Evolutionary conservation across 2,888 invertebrate genomes (phyloP).

Genomic region (Amiota mariae): DNA sequence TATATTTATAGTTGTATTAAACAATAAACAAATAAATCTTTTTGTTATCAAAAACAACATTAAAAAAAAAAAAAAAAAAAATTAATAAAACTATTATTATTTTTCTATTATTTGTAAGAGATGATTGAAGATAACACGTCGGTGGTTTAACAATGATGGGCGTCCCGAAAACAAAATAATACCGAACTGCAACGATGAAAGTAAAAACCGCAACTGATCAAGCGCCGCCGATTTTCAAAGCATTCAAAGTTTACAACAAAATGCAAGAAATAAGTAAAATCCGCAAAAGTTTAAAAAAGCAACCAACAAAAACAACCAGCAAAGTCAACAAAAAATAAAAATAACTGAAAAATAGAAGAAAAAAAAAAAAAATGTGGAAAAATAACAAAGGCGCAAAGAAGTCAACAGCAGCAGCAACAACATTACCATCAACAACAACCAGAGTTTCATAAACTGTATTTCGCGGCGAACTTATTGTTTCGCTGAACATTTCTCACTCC

Average conservation of each 20-base stretch:
- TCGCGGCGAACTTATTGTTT: not conserved
- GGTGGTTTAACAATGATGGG: not conserved
- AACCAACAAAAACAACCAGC: slow-evolving; percentile 38
- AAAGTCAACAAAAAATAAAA: not conserved
- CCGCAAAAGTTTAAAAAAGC: slow-evolving; percentile 7
- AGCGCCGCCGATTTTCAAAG: slow-evolving; percentile 55
- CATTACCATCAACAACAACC: too few species aligned
- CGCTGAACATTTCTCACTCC: too few species aligned
- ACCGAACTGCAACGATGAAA: slow-evolving; percentile 70
- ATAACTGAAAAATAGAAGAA: not conserved
- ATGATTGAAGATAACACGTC: not conserved
- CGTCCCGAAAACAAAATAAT: slow-evolving; percentile 44
- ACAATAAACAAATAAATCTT: slow-evolving; percentile 4
- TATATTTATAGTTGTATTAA: not conserved
- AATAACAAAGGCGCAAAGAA: slow-evolving; percentile 1
- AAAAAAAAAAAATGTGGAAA: not conserved
- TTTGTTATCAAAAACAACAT: slow-evolving; percentile 28
- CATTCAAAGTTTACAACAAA: slow-evolving; percentile 51
- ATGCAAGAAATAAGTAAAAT: slow-evolving; percentile 36
- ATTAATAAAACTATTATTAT: not conserved
- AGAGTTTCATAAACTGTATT: not conserved
- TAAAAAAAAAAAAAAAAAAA: slow-evolving; percentile 32
- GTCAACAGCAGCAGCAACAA: not conserved
- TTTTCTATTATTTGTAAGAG: not conserved
- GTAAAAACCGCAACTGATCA: slow-evolving; percentile 74